These are phyloP conservation scores for Nycticryphes semicollaris DNA, from an alignment of 2,113 vertebrate species.

Conservation along the genomic window DNA sequence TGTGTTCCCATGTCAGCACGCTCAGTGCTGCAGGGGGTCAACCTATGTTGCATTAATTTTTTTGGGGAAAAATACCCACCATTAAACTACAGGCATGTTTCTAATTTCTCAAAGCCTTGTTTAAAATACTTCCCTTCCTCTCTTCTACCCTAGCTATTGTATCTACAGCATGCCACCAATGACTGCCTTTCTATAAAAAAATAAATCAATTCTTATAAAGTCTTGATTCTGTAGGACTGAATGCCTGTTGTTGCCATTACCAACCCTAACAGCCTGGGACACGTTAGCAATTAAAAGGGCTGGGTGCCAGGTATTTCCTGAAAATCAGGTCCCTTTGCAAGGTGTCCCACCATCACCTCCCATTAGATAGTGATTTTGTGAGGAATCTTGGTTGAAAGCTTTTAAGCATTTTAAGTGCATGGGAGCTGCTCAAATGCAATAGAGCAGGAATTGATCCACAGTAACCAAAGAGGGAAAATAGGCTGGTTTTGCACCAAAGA, in stretches of 20 bases:
- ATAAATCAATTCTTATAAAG: no score
- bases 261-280: neutral
- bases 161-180: neutral
- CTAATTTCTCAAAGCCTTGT: neutral
- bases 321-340: neutral
- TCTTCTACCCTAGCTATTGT: slow-evolving; percentile 14
- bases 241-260: neutral
- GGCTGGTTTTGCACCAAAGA: neutral
- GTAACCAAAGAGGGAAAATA: neutral
- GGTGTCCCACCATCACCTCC: neutral
- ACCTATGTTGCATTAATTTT: neutral
- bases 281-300: accelerated
- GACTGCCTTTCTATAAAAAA: neutral
- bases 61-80: neutral
- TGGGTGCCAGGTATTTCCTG: neutral
- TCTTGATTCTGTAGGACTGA: neutral
- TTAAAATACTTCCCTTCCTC: slow-evolving; percentile 1
- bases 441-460: neutral
- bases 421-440: neutral
- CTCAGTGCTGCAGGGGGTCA: neutral
- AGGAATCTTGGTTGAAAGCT: neutral
- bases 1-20: neutral
- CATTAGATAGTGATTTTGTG: neutral
- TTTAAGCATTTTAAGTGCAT: neutral
- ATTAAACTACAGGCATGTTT: neutral